Base-by-base conservation (phyloP, 2,113 vertebrate genomes). In the Amphiprion ocellaris region DNA sequence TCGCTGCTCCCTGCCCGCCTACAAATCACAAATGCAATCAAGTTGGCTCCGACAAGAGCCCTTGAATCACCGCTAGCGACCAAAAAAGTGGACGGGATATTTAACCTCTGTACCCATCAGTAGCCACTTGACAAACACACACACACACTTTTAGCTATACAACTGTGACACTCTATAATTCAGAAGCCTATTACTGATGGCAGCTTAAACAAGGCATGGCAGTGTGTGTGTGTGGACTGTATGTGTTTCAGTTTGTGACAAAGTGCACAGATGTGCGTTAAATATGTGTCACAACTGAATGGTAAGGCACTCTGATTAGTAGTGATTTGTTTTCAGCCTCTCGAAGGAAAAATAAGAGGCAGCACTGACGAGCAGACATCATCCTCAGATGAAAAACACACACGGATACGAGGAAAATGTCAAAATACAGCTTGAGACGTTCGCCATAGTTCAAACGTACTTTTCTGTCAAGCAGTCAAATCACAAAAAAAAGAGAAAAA, bases 11-110 rank as follows among this genome's bases (percentile, higher is more conserved):
- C 69, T n/a, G 49, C 64, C 77, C 78, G 15, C 86, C 84, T 78
- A 87, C 82, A 93, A 92, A 91, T 92, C 92, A 91, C 87, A 89
- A 86, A 86, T 46, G 91, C 90, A 94, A 94, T 94, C 93, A 95
- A 92, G 83, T 72, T 75, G 15, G 59, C 70, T 50, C 64, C 50
- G 71, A 81, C 73, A 66, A 94, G 92, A 59, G 85, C 86, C 74
- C 92, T 94, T 85, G 49, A 94, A 94, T 94, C 94, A 93, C 85
- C 65, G 21, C 65, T 28, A 56, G 75, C 37, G 21, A 83, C 86
- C 77, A 44, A 83, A 87, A 85, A 79, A 81, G 75, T 19, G 53
- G 68, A 83, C 54, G 24, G 73, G 77, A 89, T 85, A 80, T 92
- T 93, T 91, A 94, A 90, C 89, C 92, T 92, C 69, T 89, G 84